Base-by-base conservation (phyloP, 1,140 invertebrate species). In the Bombus vancouverensis region DNA sequence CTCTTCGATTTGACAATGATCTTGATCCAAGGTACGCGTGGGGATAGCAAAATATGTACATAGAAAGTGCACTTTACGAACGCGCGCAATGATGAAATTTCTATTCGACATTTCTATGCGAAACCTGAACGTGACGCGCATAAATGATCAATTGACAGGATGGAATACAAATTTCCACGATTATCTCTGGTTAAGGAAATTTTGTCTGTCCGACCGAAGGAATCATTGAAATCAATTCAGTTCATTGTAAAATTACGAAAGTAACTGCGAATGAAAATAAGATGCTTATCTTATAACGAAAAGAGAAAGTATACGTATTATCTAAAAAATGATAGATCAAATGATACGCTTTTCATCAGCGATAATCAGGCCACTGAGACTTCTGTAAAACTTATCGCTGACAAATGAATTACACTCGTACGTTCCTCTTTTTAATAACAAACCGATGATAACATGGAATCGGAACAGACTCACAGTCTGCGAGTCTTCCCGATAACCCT, bases 401-500 rank as follows among this genome's bases (percentile, higher is more conserved):
- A 22, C 25, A 12, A 70, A 68, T 83, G 47, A 78, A 78, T 83
- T 78, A 70, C 34, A 25, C 25, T 65, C 25, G 32, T 28, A n/a
- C 10, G 10, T 47, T 80, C n/a, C 44, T 25, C 32, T 10, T 76
- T 77, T 68, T 5, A 72, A 72, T 6, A 44, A 22, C 9, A 37
- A 68, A 37, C 34, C 34, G 25, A 37, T n/a, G 88, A 89, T 89
- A 89, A 88, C 12, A n/a, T 22, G 18, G 42, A 28, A n/a, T 44
- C 28, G 34, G 76, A 28, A 77, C 62, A 80, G 76, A 89, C 84
- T 66, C 72, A 2, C n/a, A 39, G 84, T 89, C 84, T 89, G 66
- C 70, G 15, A 71, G 39, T 62, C 39, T 83, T n/a, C 28, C n/a
- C 44, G 87, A 89, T 89, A 89, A 89, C 72, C 75, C 71, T 89